These are phyloP conservation scores for Speoplatyrhinus poulsoni DNA, from an alignment of 2,113 vertebrate species.

Conservation along the genomic window DNA sequence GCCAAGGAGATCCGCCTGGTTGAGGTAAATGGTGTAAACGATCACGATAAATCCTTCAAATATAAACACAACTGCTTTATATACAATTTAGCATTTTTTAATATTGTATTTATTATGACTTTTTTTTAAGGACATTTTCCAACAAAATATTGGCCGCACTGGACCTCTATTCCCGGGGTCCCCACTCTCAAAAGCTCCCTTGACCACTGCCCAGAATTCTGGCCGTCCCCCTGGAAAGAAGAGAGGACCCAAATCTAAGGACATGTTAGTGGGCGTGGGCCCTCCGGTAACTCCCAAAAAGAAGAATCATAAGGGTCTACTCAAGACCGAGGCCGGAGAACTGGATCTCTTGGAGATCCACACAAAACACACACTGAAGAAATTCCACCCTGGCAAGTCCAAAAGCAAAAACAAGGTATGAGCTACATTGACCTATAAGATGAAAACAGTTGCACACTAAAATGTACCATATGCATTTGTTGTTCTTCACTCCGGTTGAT, in stretches of 20 bases:
- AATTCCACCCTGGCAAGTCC: conserved; percentile 75
- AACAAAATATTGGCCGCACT: conserved; percentile 86
- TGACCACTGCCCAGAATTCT: conserved; percentile 75
- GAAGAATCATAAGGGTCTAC: conserved; percentile 78
- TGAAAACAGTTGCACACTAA: not conserved
- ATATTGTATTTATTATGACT: not conserved
- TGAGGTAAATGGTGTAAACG: conserved; percentile 75
- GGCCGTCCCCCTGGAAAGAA: conserved; percentile 82
- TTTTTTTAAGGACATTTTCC: conserved; percentile 83
- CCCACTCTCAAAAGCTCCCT: conserved; percentile 74
- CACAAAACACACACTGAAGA: conserved; percentile 85
- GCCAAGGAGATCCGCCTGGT: conserved; percentile 91
- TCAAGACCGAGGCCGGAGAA: conserved; percentile 78
- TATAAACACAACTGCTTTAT: not conserved
- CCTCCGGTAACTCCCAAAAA: conserved; percentile 74
- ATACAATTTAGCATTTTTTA: not conserved
- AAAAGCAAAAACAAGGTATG: conserved; percentile 85
- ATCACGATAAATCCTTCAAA: not conserved
- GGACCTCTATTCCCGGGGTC: conserved; percentile 81
- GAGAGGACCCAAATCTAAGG: conserved; percentile 82
- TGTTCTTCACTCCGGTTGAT: conserved; percentile 2
- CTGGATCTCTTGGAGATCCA: conserved; percentile 86
- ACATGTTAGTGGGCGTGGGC: conserved; percentile 58
- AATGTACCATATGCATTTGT: conserved; percentile 5
- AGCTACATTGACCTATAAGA: not conserved